Base-by-base conservation (phyloP, 2,797 vertebrate species). In the Glyptemys insculpta region DNA sequence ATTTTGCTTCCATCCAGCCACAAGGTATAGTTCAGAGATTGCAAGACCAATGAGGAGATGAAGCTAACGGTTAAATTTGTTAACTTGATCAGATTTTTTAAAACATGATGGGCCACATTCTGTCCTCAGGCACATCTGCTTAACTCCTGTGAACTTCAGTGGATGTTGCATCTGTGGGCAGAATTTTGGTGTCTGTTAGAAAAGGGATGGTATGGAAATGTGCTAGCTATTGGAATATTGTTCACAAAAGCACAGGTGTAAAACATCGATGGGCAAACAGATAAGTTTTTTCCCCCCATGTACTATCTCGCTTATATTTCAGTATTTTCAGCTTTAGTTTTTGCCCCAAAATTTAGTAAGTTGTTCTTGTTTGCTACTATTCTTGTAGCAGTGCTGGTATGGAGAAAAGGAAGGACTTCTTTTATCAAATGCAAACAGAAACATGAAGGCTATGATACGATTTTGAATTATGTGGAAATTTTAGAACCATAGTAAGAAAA, bases 381-480 rank as follows among this genome's bases (percentile, higher is more conserved):
- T 81, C 65, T n/a, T 8, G 10, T 10, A 85, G 79, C 34, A 34
- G 5, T 57, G 86, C 49, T 83, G 44, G 37, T 12, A 72, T 74
- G 44, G 16, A 79, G 89, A 87, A n/a, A 83, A 65, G 21, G 59
- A 9, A 83, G 34, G 16, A 27, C 25, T 81, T 79, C 8, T 44
- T 78, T 62, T 87, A 12, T 72, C 49, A 56, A n/a, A 78, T 49
- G 53, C 47, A 2, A 52, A 12, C n/a, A 31, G 0, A 74, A 90
- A 50, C 8, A 29, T 41, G 16, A 34, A 81, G 47, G 34, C 2
- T 2, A 2, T 53, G n/a, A 14, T 57, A 82, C 8, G 62, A 31
- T 23, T 57, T 95, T n/a, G 23, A 92, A 44, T 85, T 89, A 79
- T 89, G 78, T 89, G 29, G 19, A 18, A 68, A 81, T 90, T 96